Percentiles rank a stretch among this genome's conserved stretches.
Evolutionary conservation across 2,113 vertebrate genomes (phyloP).

Genomic region (Syngnathus scovelli): DNA sequence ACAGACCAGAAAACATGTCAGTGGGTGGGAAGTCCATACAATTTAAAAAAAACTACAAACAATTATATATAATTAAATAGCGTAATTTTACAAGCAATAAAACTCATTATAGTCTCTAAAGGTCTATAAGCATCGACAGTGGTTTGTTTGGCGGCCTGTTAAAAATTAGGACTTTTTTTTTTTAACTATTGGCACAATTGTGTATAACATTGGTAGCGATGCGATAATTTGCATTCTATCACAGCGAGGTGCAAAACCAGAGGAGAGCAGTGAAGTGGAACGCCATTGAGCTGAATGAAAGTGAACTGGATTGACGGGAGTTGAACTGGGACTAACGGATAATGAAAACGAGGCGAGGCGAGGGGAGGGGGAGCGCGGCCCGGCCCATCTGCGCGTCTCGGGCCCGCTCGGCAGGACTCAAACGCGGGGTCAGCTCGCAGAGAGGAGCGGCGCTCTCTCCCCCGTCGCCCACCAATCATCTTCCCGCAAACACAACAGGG

Average conservation of each 20-base stretch:
- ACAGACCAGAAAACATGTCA: not conserved
- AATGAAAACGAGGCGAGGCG: slow-evolving; percentile 31
- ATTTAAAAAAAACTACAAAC: not conserved
- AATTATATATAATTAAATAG: not conserved
- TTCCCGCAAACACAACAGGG: slow-evolving; percentile 73
- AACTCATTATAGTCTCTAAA: not conserved
- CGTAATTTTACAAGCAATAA: not conserved
- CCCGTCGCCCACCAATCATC: slow-evolving; percentile 67
- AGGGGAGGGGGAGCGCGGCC: slow-evolving; percentile 33
- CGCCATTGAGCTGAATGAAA: slow-evolving; percentile 27
- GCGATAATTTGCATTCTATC: not conserved
- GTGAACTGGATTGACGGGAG: slow-evolving; percentile 24
- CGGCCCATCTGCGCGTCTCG: slow-evolving; percentile 82
- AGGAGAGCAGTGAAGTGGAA: not conserved
- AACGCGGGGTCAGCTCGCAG: slow-evolving; percentile 74
- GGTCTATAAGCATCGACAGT: not conserved
- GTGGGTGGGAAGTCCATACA: not conserved
- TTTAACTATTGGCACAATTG: no score
- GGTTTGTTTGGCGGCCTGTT: not conserved
- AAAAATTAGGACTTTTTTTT: not conserved
- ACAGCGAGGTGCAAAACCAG: not conserved
- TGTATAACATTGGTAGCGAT: no score
- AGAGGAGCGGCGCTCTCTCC: slow-evolving; percentile 58
- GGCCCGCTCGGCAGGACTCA: slow-evolving; percentile 77
- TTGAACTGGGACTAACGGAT: slow-evolving; percentile 31